phyloP scores from a whole-genome alignment of 1,140 invertebrate genomes.

The Tenebrio molitor region DNA sequence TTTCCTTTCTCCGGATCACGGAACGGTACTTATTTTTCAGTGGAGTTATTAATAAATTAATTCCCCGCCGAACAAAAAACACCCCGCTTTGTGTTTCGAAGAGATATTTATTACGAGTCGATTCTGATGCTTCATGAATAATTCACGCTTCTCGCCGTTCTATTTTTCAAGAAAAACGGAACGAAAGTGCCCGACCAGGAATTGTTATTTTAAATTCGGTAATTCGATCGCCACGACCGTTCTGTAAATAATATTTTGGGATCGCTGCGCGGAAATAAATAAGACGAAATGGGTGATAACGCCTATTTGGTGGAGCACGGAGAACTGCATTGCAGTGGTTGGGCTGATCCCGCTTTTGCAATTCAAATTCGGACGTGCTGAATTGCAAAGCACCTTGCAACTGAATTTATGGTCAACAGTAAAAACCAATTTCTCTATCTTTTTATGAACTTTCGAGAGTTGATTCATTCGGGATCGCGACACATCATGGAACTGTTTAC shows the following conservation, averaged over 20 bases:
- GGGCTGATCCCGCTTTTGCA: not conserved
- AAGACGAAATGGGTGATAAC: not conserved
- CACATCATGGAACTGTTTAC: not conserved
- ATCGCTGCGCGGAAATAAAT: not conserved
- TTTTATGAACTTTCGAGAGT: not conserved
- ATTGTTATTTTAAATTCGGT: no score
- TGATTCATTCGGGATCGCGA: constrained; percentile 4
- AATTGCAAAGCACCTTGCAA: constrained; percentile 15
- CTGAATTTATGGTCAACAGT: constrained; percentile 23
- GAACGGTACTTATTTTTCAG: not conserved
- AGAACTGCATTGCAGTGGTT: constrained; percentile 24
- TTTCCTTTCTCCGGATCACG: constrained; percentile 2
- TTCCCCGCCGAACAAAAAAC: constrained; percentile 2
- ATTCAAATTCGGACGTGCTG: constrained; percentile 15
- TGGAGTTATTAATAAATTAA: constrained; percentile 26
- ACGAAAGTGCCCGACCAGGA: no score
- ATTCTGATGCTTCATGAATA: constrained; percentile 7
- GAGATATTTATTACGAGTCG: constrained; percentile 17
- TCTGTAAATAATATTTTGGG: no score
- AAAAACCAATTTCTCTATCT: constrained; percentile 2
- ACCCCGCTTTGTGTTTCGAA: not conserved
- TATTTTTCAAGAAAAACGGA: constrained; percentile 11
- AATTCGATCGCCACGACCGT: no score
- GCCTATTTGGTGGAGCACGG: not conserved
- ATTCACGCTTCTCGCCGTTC: not conserved